A percentile compares a stretch with the other conserved stretches of the same genome.
Evolutionary conservation across 2,797 vertebrate species (phyloP).

Genomic region (Menidia menidia): DNA sequence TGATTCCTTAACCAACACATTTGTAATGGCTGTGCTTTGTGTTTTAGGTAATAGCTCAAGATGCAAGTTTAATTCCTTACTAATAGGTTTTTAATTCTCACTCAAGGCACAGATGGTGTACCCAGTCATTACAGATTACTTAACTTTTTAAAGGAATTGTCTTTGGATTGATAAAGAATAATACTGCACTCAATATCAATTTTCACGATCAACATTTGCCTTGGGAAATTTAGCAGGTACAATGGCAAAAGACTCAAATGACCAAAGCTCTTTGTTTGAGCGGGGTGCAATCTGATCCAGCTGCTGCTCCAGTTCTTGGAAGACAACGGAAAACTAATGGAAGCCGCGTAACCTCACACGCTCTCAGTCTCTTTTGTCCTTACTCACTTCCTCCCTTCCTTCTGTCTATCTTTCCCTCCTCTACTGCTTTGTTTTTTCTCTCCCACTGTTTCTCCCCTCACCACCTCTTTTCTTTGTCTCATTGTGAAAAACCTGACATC

Average conservation of each 20-base stretch:
- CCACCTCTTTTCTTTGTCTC: constrained; percentile 29
- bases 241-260: constrained; percentile 69
- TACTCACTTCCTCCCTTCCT: constrained; percentile 4
- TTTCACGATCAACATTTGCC: constrained; percentile 75
- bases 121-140: constrained; percentile 11
- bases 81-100: background rate
- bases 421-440: background rate
- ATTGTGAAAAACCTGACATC: constrained; percentile 34
- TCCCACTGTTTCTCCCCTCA: background rate
- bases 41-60: background rate
- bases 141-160: constrained; percentile 49
- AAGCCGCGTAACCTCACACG: constrained; percentile 71
- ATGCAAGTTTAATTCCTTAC: background rate
- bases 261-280: constrained; percentile 77
- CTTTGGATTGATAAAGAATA: constrained; percentile 60
- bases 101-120: background rate
- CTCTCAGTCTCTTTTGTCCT: constrained; percentile 38
- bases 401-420: background rate
- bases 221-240: constrained; percentile 69
- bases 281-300: constrained; percentile 73
- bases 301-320: constrained; percentile 69
- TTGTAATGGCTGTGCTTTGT: background rate
- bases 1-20: background rate
- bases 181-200: constrained; percentile 71
- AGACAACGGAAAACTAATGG: constrained; percentile 73